Base-by-base conservation (phyloP, 2,113 vertebrate genomes). In the Apus apus region DNA sequence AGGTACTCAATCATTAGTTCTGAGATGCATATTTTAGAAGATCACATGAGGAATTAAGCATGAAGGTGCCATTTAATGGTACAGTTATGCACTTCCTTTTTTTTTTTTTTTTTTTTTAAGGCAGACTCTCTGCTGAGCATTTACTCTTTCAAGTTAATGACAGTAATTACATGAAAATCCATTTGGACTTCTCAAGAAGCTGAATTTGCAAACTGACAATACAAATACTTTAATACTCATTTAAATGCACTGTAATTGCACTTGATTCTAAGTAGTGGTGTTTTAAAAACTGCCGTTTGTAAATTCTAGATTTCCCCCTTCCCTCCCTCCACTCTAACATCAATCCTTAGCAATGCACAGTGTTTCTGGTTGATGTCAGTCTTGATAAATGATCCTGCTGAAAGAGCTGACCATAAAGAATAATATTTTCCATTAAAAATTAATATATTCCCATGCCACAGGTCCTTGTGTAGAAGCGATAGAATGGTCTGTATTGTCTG, bases 151-250 rank as follows among this genome's bases (percentile, higher is more conserved):
- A 29, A 66, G 71, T 91, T 96, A 95, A 96, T 90, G 94, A 94
- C 75, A 95, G 93, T 91, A 96, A 96, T 97, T 96, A 90, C 56
- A 67, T 45, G 85, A 96, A 95, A 95, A 95, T 95, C 85, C 93
- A 74, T 96, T 93, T 0, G 13, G 60, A 78, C 64, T 90, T 86
- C 85, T 96, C 72, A 91, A 95, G 87, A 90, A 86, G 91, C 89
- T 94, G 93, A 87, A 95, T 96, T 94, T 95, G 90, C 93, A 96
- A 95, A 85, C 79, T 88, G 72, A 78, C 60, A 94, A 80, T 93
- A 90, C 82, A 97, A 96, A 94, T 96, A 91, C 71, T 87, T 80
- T 93, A 91, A 91, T 91, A 77, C 79, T 60, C 36, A 88, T 95
- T 94, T 85, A 97, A 94, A 95, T 91, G 54, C 78, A 74, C 82